Base-by-base conservation (phyloP, 2,888 invertebrate species). In the Eumerus sabulonum region DNA sequence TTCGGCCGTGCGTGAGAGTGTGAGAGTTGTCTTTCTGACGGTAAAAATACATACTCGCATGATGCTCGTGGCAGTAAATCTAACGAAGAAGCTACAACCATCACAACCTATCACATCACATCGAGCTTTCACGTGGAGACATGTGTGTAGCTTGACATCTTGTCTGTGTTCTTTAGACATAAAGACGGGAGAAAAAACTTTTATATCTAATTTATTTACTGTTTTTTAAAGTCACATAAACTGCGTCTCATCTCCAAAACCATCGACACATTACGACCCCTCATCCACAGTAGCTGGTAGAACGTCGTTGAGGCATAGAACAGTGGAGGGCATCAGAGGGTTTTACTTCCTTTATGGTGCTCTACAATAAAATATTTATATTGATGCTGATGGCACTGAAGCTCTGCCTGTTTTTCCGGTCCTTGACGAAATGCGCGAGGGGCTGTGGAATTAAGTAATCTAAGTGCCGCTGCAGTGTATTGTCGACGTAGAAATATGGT, bases 381-480 rank as follows among this genome's bases (percentile, higher is more conserved):
- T 73, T 73, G 66, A 66, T 73, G 73, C 59, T 66, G 73, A 73
- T 73, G 72, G 59, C 66, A 60, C 66, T 66, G 66, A 72, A 72
- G 64, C 63, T 63, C 64, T 51, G 71, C 51, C 18, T 56, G 19
- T 45, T 66, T 71, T 71, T 56, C 56, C 63, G 57, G 57, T 64
- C 56, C 57, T 64, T 72, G 71, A 54, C 45, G 64, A 35, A 57
- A 62, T 62, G 54, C 50, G 36, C 40, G 48, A 40, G 27, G 47
- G 40, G 38, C 36, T 59, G 59, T 53, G 59, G 45, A 56, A 71
- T 56, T 56, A 72, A 51, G 13, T 51, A 51, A 48, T 53, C 17
- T 66, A 66, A 66, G 38, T 66, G 64, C 59, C 59, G 48, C 19
- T 40, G 72, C 57, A 72, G 27, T 53, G 60, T 45, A 60, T 45